Evolutionary conservation across 2,113 vertebrate species (phyloP).

Genomic region (Sclerurus mexicanus): DNA sequence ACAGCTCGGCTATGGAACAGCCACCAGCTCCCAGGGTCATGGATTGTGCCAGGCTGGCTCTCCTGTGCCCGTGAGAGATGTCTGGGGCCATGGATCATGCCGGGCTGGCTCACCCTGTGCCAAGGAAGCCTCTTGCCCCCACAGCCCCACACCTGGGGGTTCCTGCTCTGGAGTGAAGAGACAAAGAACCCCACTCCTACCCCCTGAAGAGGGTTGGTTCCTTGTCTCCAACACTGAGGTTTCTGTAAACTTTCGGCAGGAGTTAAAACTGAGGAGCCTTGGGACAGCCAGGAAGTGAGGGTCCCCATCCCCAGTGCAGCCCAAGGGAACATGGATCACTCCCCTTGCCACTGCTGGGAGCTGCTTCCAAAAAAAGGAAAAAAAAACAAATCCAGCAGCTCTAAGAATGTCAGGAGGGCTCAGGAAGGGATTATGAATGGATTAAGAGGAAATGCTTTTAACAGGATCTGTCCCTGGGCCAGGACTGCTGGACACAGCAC

Average conservation of each 20-base stretch:
- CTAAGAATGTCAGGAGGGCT: background rate
- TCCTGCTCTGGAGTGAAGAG: background rate
- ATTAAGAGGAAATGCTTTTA: background rate
- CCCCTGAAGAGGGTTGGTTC: background rate
- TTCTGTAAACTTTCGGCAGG: background rate
- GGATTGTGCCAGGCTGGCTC: background rate
- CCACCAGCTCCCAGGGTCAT: background rate
- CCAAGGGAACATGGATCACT: background rate
- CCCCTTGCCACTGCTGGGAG: background rate
- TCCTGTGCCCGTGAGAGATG: background rate
- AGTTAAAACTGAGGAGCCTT: background rate
- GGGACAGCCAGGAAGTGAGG: background rate
- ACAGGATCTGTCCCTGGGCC: background rate
- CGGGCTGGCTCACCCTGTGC: background rate
- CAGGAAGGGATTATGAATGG: background rate
- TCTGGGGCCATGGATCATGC: background rate
- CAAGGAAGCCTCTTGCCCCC: background rate
- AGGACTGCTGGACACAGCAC: background rate
- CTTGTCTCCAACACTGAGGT: background rate
- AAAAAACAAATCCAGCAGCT: background rate
- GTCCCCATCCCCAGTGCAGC: background rate
- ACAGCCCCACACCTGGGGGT: background rate
- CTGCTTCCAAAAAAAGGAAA: background rate
- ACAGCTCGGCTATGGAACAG: background rate
- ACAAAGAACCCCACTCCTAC: background rate